phyloP scores from a whole-genome alignment of 2,797 vertebrate species.

The Manis pentadactyla region DNA sequence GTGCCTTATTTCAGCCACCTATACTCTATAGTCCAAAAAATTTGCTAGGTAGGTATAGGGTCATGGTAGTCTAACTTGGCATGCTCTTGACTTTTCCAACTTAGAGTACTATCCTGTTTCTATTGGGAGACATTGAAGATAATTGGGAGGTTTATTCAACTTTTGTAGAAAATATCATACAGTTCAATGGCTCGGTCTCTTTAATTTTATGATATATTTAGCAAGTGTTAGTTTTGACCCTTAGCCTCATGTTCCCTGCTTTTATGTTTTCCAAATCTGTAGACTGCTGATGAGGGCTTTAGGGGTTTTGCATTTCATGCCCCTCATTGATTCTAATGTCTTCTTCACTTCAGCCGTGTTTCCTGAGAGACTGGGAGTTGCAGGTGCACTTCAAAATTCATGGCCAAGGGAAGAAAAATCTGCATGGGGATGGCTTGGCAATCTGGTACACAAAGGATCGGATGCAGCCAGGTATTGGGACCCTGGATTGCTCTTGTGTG shows the following conservation, averaged over 20 bases:
- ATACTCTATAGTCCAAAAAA: background rate
- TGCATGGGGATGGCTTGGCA: conserved; percentile 95
- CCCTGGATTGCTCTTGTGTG: background rate
- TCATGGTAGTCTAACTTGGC: background rate
- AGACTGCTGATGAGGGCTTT: background rate
- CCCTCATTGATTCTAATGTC: fast-evolving
- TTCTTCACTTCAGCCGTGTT: conserved; percentile 90
- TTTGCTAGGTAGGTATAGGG: background rate
- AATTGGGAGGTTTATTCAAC: background rate
- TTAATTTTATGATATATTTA: conserved; percentile 26
- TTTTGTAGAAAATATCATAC: background rate
- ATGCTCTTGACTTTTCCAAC: background rate
- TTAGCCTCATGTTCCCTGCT: background rate
- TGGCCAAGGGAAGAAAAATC: conserved; percentile 97
- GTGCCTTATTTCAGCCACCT: background rate
- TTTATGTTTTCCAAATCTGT: conserved; percentile 17
- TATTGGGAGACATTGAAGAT: background rate
- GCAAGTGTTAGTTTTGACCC: background rate
- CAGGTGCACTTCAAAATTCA: conserved; percentile 98
- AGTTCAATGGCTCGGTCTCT: background rate
- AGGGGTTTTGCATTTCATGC: background rate
- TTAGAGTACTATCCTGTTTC: background rate
- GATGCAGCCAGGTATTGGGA: conserved; percentile 92
- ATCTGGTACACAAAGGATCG: conserved; percentile 98
- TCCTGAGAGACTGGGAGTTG: conserved; percentile 97